Base-by-base conservation (phyloP, 1,140 invertebrate species). In the Sycobia sp. region DNA sequence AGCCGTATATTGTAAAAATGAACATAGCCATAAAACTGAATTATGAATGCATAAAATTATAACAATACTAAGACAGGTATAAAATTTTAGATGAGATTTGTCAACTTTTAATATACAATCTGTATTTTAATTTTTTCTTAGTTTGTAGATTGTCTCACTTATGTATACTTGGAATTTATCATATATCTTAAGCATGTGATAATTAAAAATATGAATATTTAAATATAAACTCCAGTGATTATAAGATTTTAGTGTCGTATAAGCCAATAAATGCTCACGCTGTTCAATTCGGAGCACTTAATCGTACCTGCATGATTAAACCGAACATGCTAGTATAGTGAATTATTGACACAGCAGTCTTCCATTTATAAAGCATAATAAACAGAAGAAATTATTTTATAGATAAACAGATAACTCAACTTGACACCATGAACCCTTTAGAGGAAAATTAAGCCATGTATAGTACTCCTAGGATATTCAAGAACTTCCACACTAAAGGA, bases 31-130 rank as follows among this genome's bases (percentile, higher is more conserved):
- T 50, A 49, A 62, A 32, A 50, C 44, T 50, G 25, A 32, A 25
- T 50, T 56, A 51, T 4, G 41, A 32, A 41, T 55, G 32, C 46
- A 14, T 46, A 53, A 58, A 65, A 53, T 51, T 34, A 43, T 65
- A 58, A 38, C 47, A 53, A 54, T 13, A 59, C 8, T 49, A 46
- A 38, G 62, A 59, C 41, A 46, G 36, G 27, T 58, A 46, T 53
- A 58, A 64, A 65, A 58, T 57, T 64, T 53, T 23, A 64, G 57
- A 58, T 64, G 54, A 64, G 38, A 57, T 59, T 53, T 16, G 36
- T 41, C 25, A 63, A 63, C 62, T 63, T 41, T 63, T 63, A 49
- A 57, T 57, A 63, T 56, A 62, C 60, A 62, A 62, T 55, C 51
- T 56, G 25, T 29, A 36, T 49, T 43, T 36, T 36, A 38, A 62